Evolutionary conservation across 2,797 vertebrate genomes (phyloP), one percentile per base, ranked within the genome.

Genomic region (Rhinatrema bivittatum): DNA sequence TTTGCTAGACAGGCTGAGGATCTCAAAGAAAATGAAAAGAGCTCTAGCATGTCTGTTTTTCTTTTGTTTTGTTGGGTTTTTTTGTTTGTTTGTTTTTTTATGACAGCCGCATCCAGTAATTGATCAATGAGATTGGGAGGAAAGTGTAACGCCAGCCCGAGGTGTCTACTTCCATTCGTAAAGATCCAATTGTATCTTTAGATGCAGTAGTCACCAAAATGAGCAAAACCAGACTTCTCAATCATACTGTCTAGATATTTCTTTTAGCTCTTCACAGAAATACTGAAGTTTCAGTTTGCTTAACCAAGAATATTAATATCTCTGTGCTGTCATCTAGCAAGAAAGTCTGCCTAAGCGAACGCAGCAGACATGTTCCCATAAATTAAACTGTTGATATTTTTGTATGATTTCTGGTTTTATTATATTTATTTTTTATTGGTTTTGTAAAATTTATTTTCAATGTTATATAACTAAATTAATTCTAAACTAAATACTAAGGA

Each of bases 11-110:
- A 16, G 16, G 25, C 11, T 12, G 37, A 39, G 25, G n/a, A 23
- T 25, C 15, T 36, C 28, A 31, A 8, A 50, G 16, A 9, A 49
- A 41, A 39, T 29, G 20, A 42, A 25, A 53, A 29, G 12, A 49
- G 22, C 3, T 24, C 21, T n/a, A n/a, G n/a, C n/a, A n/a, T n/a
- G n/a, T n/a, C n/a, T n/a, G n/a, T n/a, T n/a, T n/a, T n/a, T n/a
- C n/a, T n/a, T n/a, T n/a, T n/a, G n/a, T n/a, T n/a, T n/a, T n/a
- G n/a, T n/a, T n/a, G n/a, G n/a, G n/a, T n/a, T n/a, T n/a, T n/a
- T n/a, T n/a, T n/a, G n/a, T n/a, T n/a, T n/a, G n/a, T 30, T 12
- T 30, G 23, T 32, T n/a, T 25, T 25, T 25, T 26, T 40, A 25
- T 20, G 36, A 20, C 18, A 33, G 23, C 35, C 22, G 20, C 9